Evolutionary conservation across 1,140 invertebrate genomes (phyloP).

Genomic region (Hyles euphorbiae): DNA sequence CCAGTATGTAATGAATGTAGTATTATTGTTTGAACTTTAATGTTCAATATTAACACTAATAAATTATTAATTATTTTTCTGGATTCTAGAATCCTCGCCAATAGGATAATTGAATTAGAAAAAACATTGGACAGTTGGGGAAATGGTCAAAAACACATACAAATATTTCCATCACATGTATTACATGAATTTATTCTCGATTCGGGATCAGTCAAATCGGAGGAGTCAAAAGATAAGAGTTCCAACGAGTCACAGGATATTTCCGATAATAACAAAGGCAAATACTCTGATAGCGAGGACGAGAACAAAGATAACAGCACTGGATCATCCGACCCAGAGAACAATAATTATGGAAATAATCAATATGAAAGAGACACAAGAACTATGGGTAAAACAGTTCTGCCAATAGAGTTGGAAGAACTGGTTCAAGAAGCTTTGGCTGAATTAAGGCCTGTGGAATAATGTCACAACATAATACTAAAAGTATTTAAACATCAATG

Average conservation of each 20-base stretch:
- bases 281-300: conserved; percentile 48
- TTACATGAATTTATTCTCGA: conserved; percentile 62
- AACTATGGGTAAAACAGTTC: conserved; percentile 41
- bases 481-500: no score
- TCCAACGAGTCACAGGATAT: conserved; percentile 24
- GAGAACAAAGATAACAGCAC: conserved; percentile 18
- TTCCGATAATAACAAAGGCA: conserved; percentile 24
- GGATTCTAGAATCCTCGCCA: conserved; percentile 62
- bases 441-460: conserved; percentile 47
- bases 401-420: conserved; percentile 62
- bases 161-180: conserved; percentile 70
- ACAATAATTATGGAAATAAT: conserved; percentile 10
- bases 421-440: conserved; percentile 68
- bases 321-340: conserved; percentile 9
- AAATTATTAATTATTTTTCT: no score
- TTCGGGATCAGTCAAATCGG: conserved; percentile 51
- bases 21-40: background rate
- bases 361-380: conserved; percentile 18
- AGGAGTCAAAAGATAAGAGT: conserved; percentile 49
- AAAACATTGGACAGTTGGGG: conserved; percentile 69
- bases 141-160: conserved; percentile 63
- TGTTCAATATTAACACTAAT: no score
- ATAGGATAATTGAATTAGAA: conserved; percentile 67
- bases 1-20: conserved; percentile 45
- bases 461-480: background rate